Evolutionary conservation across 2,888 invertebrate species (phyloP).

Genomic region (Apoderus coryli): DNA sequence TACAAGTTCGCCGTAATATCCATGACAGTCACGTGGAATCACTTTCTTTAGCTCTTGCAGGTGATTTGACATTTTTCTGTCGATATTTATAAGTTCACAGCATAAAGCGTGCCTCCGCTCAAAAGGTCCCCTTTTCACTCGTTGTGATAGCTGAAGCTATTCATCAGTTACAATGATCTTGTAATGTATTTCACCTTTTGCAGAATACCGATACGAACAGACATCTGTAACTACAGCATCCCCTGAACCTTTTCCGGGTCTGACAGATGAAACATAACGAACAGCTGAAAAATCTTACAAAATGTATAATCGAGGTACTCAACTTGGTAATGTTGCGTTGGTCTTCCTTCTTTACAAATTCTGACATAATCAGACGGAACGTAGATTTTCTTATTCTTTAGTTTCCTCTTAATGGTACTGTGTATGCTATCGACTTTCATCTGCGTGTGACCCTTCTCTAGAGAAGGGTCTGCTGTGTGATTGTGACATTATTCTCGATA

Average conservation of each 20-base stretch:
- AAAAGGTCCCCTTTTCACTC: constrained; percentile 1
- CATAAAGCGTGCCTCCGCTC: background rate
- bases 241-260: constrained; percentile 7
- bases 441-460: constrained; percentile 8
- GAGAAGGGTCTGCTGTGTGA: constrained; percentile 2
- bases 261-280: constrained; percentile 4
- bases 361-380: constrained; percentile 4
- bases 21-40: constrained; percentile 8
- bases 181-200: constrained; percentile 6
- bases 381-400: constrained; percentile 6
- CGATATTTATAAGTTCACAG: background rate
- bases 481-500: constrained; percentile 1
- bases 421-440: constrained; percentile 6
- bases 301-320: constrained; percentile 5
- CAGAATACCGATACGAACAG: constrained; percentile 6
- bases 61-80: constrained; percentile 6
- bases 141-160: constrained; percentile 4
- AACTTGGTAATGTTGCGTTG: constrained; percentile 5
- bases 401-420: constrained; percentile 4
- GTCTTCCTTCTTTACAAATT: constrained; percentile 5
- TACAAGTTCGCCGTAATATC: constrained; percentile 4
- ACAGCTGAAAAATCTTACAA: constrained; percentile 4
- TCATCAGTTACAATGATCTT: constrained; percentile 7
- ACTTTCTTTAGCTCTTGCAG: constrained; percentile 8
- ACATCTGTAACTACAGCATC: constrained; percentile 8